phyloP scores from a whole-genome alignment of 2,797 vertebrate species.

The Pangasius krempfi region DNA sequence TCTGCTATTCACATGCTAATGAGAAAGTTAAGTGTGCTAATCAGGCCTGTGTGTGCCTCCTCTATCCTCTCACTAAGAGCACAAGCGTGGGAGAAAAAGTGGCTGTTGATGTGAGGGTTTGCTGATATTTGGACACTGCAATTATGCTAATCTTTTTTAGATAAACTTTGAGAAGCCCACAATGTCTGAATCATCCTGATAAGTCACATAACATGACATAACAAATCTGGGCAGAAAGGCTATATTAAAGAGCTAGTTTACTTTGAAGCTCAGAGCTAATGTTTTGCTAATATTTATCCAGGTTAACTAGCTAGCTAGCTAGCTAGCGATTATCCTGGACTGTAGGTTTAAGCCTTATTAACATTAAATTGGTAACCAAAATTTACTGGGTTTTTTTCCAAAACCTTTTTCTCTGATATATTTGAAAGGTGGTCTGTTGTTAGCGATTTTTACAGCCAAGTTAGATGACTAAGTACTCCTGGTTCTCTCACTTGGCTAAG shows the following conservation, averaged over 20 bases:
- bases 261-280: neutral
- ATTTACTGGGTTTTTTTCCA: no score
- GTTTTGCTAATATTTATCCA: neutral
- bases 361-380: neutral
- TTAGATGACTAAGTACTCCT: neutral
- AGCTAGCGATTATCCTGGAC: neutral
- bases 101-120: neutral
- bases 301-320: neutral
- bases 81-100: neutral
- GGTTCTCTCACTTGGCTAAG: no score
- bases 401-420: neutral
- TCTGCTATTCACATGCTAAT: slow-evolving; percentile 12
- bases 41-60: neutral
- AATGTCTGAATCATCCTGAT: neutral
- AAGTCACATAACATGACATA: neutral
- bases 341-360: neutral
- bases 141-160: neutral
- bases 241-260: neutral
- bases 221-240: neutral
- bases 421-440: neutral
- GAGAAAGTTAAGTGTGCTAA: slow-evolving; percentile 12
- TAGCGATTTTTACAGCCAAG: neutral
- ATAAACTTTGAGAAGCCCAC: neutral
- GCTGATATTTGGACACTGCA: neutral
- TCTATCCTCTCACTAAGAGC: neutral